Evolutionary conservation across 2,888 invertebrate genomes (phyloP).

Genomic region (Zelleria hepariella): DNA sequence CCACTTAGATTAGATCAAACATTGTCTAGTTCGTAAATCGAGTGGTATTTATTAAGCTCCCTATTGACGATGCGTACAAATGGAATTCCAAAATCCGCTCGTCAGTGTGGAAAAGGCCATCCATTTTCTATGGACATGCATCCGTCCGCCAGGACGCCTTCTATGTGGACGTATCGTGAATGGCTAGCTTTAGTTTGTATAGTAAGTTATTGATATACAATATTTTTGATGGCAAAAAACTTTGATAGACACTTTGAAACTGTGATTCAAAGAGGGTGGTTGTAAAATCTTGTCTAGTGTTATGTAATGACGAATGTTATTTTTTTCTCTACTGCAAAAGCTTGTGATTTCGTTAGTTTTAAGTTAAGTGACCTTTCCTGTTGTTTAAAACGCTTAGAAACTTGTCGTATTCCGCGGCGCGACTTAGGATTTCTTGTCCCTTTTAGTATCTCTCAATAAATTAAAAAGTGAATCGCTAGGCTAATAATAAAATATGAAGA

Average conservation of each 20-base stretch:
- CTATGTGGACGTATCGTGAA: too few species aligned
- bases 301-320: neutral
- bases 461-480: constrained; percentile 3
- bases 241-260: constrained; percentile 34
- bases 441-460: neutral
- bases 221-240: constrained; percentile 36
- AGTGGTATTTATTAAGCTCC: constrained; percentile 47
- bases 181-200: constrained; percentile 55
- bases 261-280: constrained; percentile 47
- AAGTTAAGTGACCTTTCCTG: constrained; percentile 1
- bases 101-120: too few species aligned
- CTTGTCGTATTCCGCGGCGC: neutral
- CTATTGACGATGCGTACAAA: too few species aligned
- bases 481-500: neutral
- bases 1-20: constrained; percentile 40
- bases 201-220: constrained; percentile 61
- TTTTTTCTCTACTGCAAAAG: neutral
- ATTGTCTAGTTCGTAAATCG: constrained; percentile 32
- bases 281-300: constrained; percentile 37
- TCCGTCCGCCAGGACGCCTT: too few species aligned
- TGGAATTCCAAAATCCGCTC: too few species aligned
- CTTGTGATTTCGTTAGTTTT: constrained; percentile 8
- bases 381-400: neutral
- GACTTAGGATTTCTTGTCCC: neutral
- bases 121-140: too few species aligned